Conservation (phyloP, 2,888 invertebrate genomes). For the Nephrocerus scutellatus region DNA sequence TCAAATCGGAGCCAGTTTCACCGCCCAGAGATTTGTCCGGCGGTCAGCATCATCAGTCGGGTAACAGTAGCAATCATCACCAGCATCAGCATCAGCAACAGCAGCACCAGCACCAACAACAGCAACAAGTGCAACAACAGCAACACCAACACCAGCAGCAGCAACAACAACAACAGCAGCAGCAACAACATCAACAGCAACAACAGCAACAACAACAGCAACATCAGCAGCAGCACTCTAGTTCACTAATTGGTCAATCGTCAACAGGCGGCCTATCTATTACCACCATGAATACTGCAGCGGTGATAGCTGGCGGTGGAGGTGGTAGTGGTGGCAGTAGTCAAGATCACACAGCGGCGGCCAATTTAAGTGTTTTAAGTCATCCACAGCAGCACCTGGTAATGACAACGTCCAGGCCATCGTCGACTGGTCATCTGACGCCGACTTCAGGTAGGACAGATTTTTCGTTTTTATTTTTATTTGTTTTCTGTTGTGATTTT, state of each 20-base stretch:
- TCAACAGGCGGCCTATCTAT: conserved; percentile 30
- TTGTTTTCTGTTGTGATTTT: conserved; percentile 15
- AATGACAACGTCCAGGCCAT: conserved; percentile 51
- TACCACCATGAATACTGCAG: conserved; percentile 36
- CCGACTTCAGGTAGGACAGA: conserved; percentile 51
- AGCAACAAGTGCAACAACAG: conserved; percentile 35
- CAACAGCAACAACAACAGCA: conserved; percentile 25
- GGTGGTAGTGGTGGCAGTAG: conserved; percentile 30
- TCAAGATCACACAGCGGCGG: conserved; percentile 35
- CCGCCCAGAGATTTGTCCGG: conserved; percentile 75
- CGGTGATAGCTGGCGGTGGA: conserved; percentile 36
- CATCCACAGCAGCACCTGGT: conserved; percentile 50
- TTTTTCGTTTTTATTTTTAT: conserved; percentile 2
- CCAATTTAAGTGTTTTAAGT: conserved; percentile 52
- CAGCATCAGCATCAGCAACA: conserved; percentile 26
- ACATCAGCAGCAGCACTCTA: conserved; percentile 25
- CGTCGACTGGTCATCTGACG: conserved; percentile 54
- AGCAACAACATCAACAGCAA: conserved; percentile 30
- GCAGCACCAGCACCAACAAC: conserved; percentile 28
- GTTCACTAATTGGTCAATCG: conserved; percentile 24
- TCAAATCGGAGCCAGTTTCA: conserved; percentile 93
- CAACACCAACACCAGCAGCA: conserved; percentile 9
- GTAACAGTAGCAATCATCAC: conserved; percentile 29
- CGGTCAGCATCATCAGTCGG: conserved; percentile 38
- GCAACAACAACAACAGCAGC: neutral